phyloP scores from a whole-genome alignment of 2,797 vertebrate genomes.

The Urosaurus nigricauda region DNA sequence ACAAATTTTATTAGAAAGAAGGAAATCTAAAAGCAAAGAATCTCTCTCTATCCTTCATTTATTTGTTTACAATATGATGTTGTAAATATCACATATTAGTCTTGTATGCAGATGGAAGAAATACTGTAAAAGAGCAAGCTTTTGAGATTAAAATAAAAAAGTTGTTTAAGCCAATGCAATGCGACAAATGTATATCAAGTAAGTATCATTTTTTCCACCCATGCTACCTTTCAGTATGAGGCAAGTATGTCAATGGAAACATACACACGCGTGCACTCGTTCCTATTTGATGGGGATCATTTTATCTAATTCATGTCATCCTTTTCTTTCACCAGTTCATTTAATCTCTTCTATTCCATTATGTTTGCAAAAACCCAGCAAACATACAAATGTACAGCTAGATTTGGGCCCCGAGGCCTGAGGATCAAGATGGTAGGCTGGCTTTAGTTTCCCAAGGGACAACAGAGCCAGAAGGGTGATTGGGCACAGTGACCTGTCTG shows the following conservation, averaged over 20 bases:
- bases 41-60: conserved; percentile 23
- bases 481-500: conserved; percentile 81
- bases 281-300: conserved; percentile 53
- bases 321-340: conserved; percentile 66
- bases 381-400: conserved; percentile 75
- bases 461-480: conserved; percentile 77
- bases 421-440: conserved; percentile 79
- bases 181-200: conserved; percentile 34
- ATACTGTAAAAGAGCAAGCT: neutral
- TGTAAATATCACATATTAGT: conserved; percentile 33
- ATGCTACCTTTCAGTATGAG: neutral
- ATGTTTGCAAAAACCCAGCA: conserved; percentile 69
- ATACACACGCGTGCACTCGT: neutral
- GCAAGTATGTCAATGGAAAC: neutral
- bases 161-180: conserved; percentile 15
- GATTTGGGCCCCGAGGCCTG: conserved; percentile 72
- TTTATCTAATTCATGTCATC: conserved; percentile 67
- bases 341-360: conserved; percentile 64
- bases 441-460: conserved; percentile 73
- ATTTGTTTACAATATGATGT: too few relatives aligned
- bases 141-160: conserved; percentile 47
- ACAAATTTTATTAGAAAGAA: neutral
- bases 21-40: conserved; percentile 13
- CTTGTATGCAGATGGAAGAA: conserved; percentile 44
- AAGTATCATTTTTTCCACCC: neutral